Evolutionary conservation across 2,113 vertebrate genomes (phyloP).

Genomic region (Todiramphus saurophagus): DNA sequence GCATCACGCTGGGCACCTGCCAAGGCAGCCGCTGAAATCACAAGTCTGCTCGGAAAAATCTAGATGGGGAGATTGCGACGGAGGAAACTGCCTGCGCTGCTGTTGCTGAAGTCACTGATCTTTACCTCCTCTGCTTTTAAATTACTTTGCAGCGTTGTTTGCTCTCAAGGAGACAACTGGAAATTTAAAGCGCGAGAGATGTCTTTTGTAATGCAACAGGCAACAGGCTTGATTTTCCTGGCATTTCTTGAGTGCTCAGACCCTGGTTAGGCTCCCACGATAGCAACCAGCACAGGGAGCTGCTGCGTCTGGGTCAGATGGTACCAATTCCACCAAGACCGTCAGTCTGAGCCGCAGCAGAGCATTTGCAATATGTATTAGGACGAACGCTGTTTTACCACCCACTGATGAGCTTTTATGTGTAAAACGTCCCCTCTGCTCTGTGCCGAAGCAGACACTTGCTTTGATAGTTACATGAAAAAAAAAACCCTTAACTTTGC

Average conservation of each 20-base stretch:
- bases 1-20: neutral
- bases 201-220: neutral
- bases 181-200: neutral
- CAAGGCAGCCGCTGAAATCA: neutral
- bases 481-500: conserved; percentile 62
- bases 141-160: neutral
- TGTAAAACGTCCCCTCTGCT: conserved; percentile 8
- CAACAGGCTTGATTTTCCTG: neutral
- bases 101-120: conserved; percentile 20
- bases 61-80: neutral
- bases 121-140: conserved; percentile 11
- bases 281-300: neutral
- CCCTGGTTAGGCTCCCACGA: neutral
- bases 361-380: conserved; percentile 19
- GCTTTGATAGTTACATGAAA: conserved; percentile 70
- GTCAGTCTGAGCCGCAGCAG: neutral
- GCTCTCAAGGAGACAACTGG: neutral
- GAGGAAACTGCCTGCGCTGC: neutral
- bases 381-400: conserved; percentile 2
- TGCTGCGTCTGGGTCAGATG: neutral
- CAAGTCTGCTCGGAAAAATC: neutral
- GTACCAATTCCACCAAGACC: neutral
- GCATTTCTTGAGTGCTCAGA: neutral
- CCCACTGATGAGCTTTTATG: conserved; percentile 37
- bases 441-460: conserved; percentile 50